A percentile compares a stretch with the other conserved stretches of the same genome.
These are phyloP conservation scores for Agelaius phoeniceus DNA, from an alignment of 2,113 vertebrate genomes.

Conservation along the genomic window DNA sequence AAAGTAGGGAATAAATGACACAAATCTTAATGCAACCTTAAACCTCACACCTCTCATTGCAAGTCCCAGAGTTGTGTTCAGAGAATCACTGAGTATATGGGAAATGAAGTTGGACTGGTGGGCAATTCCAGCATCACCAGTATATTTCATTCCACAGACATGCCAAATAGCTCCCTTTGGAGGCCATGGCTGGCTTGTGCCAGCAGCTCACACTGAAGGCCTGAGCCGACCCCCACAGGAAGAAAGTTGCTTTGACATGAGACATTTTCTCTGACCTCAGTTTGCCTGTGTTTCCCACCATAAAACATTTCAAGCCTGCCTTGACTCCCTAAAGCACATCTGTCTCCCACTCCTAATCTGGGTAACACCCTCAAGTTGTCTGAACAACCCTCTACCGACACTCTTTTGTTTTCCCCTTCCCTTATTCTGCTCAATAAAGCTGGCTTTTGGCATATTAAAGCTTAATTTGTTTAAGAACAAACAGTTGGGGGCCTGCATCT, in stretches of 20 bases:
- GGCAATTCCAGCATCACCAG: background rate
- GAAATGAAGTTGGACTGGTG: background rate
- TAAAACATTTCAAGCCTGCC: background rate
- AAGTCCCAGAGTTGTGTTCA: background rate
- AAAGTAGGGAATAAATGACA: background rate
- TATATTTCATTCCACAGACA: background rate
- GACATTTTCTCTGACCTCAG: background rate
- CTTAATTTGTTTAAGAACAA: slow-evolving; percentile 79
- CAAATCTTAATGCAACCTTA: background rate
- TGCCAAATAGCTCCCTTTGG: background rate
- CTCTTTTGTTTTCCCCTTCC: slow-evolving; percentile 56
- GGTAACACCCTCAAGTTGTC: background rate
- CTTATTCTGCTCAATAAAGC: slow-evolving; percentile 49
- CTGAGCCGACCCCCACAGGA: background rate
- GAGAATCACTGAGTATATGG: background rate
- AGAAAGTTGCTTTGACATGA: background rate
- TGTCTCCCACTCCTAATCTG: background rate
- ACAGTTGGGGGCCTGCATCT: slow-evolving; percentile 68
- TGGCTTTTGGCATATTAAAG: slow-evolving; percentile 75
- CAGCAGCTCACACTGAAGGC: background rate
- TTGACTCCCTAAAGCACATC: background rate
- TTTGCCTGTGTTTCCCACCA: background rate
- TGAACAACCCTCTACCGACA: background rate
- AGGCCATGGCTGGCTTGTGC: rapidly evolving
- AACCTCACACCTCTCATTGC: background rate